Conservation (phyloP, 2,113 vertebrate species). For the Toxotes jaculatrix region DNA sequence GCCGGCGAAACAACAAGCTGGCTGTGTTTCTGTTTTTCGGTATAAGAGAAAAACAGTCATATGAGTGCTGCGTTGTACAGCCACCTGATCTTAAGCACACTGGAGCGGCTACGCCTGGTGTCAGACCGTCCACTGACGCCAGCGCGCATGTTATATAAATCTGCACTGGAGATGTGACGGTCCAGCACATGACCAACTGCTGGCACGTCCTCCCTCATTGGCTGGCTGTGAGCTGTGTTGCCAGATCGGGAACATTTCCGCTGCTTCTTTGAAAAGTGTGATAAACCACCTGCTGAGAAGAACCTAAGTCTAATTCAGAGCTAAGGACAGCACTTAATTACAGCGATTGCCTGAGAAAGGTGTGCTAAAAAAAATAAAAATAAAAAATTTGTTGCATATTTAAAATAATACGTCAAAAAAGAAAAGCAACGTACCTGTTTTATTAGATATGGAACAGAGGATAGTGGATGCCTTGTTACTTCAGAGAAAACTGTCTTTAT, state of each 20-base stretch:
- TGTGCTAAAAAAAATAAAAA: too few species aligned
- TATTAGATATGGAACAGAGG: too few species aligned
- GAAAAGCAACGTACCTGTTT: too few species aligned
- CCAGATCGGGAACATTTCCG: neutral
- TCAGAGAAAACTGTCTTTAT: too few species aligned
- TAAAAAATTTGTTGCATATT: too few species aligned
- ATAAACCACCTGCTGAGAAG: too few species aligned
- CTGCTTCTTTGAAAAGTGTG: neutral
- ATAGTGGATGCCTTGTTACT: too few species aligned
- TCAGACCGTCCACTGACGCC: accelerated
- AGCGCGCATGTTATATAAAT: neutral
- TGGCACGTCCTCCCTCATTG: neutral
- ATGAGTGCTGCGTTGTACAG: neutral
- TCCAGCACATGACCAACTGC: accelerated
- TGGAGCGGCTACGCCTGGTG: accelerated
- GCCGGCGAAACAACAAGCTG: conserved; percentile 5
- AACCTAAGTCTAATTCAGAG: too few species aligned
- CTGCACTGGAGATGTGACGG: accelerated
- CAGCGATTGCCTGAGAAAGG: too few species aligned
- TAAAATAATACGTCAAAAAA: neutral
- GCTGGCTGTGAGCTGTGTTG: neutral
- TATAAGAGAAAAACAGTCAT: neutral
- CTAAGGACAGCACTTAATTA: too few species aligned
- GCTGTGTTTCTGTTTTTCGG: conserved; percentile 1
- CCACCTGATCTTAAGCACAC: too few species aligned